These are phyloP conservation scores for Eidolon helvum DNA, from an alignment of 2,113 vertebrate species.

Conservation along the genomic window DNA sequence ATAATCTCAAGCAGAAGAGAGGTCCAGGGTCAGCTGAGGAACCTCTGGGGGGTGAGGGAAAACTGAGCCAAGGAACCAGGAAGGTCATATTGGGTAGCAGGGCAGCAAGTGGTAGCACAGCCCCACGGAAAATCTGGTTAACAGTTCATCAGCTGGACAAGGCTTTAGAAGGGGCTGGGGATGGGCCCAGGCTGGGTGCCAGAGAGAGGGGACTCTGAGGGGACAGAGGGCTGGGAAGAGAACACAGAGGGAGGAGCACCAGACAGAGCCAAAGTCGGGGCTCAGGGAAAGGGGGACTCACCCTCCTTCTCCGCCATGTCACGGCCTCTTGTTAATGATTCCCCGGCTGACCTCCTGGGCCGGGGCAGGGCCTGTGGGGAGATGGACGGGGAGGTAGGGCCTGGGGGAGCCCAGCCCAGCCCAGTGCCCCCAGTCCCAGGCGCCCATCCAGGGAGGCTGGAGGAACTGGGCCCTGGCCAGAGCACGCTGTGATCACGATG, in stretches of 20 bases:
- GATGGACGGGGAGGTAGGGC: slow-evolving; percentile 46
- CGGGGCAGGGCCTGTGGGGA: slow-evolving; percentile 68
- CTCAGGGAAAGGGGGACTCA: slow-evolving; percentile 56
- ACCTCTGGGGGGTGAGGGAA: slow-evolving; percentile 13
- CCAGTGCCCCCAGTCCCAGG: slow-evolving; percentile 50
- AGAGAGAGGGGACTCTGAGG: background rate
- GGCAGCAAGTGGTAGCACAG: background rate
- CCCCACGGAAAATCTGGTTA: slow-evolving; percentile 25
- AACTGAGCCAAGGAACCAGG: slow-evolving; percentile 59
- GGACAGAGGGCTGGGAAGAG: background rate
- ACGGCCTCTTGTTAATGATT: slow-evolving; percentile 77
- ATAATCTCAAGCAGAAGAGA: background rate
- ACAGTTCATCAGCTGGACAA: slow-evolving; percentile 36
- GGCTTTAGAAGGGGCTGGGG: background rate
- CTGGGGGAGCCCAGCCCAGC: slow-evolving; percentile 43
- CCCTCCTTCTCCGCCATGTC: slow-evolving; percentile 81
- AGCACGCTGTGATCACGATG: slow-evolving; percentile 26
- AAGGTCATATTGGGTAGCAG: background rate
- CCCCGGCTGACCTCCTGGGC: slow-evolving; percentile 72
- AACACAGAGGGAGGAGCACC: background rate
- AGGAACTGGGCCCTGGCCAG: slow-evolving; percentile 57
- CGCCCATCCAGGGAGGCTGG: slow-evolving; percentile 61
- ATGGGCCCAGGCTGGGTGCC: background rate
- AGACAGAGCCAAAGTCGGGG: background rate
- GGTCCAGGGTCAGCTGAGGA: background rate